phyloP scores from a whole-genome alignment of 2,113 vertebrate genomes.

The Verasper variegatus region DNA sequence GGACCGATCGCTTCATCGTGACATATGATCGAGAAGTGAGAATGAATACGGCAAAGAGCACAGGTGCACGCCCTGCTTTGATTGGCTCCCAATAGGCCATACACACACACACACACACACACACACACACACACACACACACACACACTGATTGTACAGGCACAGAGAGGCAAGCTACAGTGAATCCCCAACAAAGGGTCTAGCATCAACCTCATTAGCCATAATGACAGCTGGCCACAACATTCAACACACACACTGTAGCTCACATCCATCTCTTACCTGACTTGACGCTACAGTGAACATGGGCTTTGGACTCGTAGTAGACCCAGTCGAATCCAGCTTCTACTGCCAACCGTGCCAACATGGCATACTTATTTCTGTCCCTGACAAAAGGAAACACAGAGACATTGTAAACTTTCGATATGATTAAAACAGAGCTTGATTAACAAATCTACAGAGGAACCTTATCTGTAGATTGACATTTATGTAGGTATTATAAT shows the following conservation, averaged over 20 bases:
- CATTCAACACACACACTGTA: background rate
- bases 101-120: conserved; percentile 34
- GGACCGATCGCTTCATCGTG: background rate
- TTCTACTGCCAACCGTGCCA: conserved; percentile 91
- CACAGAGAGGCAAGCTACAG: conserved; percentile 27
- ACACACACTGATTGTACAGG: conserved; percentile 27
- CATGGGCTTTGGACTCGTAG: conserved; percentile 93
- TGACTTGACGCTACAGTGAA: conserved; percentile 97
- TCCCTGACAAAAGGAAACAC: conserved; percentile 74
- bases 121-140: conserved; percentile 26
- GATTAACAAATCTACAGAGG: background rate
- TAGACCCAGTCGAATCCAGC: conserved; percentile 96
- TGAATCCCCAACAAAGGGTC: conserved; percentile 34
- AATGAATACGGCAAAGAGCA: conserved; percentile 38
- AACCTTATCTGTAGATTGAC: background rate
- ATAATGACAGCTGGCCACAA: conserved; percentile 39
- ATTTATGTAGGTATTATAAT: background rate
- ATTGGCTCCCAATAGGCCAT: conserved; percentile 73
- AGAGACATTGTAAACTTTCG: background rate
- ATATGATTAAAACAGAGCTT: background rate
- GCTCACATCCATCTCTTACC: conserved; percentile 80
- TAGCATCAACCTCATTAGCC: conserved; percentile 53
- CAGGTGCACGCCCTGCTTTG: conserved; percentile 72
- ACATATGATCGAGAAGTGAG: conserved; percentile 3
- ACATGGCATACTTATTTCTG: conserved; percentile 92